Evolutionary conservation across 2,113 vertebrate species (phyloP).

Genomic region (Phyllopteryx taeniolatus): DNA sequence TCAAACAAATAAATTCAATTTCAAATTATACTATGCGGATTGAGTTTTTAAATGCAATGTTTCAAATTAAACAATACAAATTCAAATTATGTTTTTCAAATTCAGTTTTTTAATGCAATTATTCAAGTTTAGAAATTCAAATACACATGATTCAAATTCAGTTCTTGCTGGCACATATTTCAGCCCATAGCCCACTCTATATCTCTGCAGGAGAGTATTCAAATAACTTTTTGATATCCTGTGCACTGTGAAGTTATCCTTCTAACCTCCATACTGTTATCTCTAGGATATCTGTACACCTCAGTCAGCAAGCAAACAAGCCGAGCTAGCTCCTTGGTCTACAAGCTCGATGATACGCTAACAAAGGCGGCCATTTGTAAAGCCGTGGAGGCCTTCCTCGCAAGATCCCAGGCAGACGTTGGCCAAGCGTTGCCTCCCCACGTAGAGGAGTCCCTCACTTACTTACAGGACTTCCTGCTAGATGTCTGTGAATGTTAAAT

Average conservation of each 20-base stretch:
- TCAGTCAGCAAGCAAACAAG: conserved; percentile 47
- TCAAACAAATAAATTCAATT: too few relatives aligned
- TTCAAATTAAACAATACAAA: too few relatives aligned
- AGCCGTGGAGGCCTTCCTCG: conserved; percentile 71
- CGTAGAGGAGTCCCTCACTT: conserved; percentile 74
- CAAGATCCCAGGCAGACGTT: conserved; percentile 67
- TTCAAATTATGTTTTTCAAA: too few relatives aligned
- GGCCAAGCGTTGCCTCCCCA: conserved; percentile 73
- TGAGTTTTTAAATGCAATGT: too few relatives aligned
- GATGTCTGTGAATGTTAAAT: conserved; percentile 57
- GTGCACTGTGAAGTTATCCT: not conserved
- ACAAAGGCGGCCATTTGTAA: conserved; percentile 66
- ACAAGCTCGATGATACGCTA: conserved; percentile 71
- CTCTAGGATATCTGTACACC: conserved; percentile 56
- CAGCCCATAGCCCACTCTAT: not conserved
- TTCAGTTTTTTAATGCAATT: too few relatives aligned
- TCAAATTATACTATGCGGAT: too few relatives aligned
- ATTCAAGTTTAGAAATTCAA: too few relatives aligned
- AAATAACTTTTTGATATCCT: not conserved
- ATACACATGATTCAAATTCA: too few relatives aligned
- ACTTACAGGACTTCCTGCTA: conserved; percentile 72
- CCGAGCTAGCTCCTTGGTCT: conserved; percentile 55
- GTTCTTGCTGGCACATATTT: too few relatives aligned
- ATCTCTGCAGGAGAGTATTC: not conserved
- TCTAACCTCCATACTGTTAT: not conserved